phyloP scores from a whole-genome alignment of 2,797 vertebrate species.

The Sebastes reedi region DNA sequence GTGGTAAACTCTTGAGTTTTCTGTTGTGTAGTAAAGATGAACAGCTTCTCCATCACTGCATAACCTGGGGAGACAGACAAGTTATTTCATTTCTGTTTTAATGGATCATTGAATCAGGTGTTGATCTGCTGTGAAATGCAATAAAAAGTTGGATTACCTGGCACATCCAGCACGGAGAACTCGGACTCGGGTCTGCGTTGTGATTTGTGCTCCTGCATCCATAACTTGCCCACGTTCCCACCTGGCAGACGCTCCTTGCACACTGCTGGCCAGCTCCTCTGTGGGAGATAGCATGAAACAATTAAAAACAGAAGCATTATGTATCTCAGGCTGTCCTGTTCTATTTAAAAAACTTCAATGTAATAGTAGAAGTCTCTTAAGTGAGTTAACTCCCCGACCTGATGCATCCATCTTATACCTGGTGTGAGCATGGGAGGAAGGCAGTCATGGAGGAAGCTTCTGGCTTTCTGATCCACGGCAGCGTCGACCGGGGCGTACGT shows the following conservation, averaged over 20 bases:
- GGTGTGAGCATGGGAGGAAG: constrained; percentile 88
- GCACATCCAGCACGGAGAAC: constrained; percentile 86
- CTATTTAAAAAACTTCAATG: not conserved
- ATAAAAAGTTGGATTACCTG: constrained; percentile 66
- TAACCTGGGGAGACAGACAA: constrained; percentile 71
- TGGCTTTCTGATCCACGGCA: constrained; percentile 94
- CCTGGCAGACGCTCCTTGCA: constrained; percentile 85
- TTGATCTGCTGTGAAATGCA: not conserved
- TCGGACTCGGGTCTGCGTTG: constrained; percentile 85
- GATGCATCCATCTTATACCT: constrained; percentile 57
- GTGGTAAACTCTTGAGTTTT: constrained; percentile 96
- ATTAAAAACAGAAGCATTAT: not conserved
- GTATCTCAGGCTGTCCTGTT: not conserved
- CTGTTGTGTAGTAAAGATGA: constrained; percentile 88
- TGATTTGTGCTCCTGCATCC: constrained; percentile 77
- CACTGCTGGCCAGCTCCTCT: constrained; percentile 86
- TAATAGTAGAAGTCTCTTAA: not conserved
- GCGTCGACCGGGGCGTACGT: constrained; percentile 91
- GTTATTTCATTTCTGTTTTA: not conserved
- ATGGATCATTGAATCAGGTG: not conserved
- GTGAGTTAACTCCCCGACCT: not conserved
- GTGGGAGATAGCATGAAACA: not conserved
- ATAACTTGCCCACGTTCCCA: constrained; percentile 84
- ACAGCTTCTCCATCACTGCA: constrained; percentile 89
- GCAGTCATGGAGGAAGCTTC: constrained; percentile 92